Evolutionary conservation across 2,888 invertebrate species (phyloP).

Genomic region (Abrostola tripartita): DNA sequence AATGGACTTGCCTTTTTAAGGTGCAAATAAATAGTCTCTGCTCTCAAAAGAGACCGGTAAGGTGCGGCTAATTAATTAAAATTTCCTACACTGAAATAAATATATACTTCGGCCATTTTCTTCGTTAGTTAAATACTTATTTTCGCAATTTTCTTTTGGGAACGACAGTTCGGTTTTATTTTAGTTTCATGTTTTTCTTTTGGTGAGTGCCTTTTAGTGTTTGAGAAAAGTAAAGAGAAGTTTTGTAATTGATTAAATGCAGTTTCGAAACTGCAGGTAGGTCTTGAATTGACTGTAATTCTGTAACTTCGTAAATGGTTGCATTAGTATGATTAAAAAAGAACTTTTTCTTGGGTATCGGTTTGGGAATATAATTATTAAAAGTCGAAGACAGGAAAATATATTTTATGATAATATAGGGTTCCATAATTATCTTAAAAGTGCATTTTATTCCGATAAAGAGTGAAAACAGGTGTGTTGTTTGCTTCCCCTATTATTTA

Average conservation of each 20-base stretch:
- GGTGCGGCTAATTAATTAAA: conserved; percentile 79
- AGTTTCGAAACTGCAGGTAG: too few species aligned
- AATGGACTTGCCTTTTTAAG: conserved; percentile 85
- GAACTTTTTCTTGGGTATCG: too few species aligned
- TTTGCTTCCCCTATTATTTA: too few species aligned
- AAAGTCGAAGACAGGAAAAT: too few species aligned
- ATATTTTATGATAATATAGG: too few species aligned
- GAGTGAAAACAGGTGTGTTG: too few species aligned
- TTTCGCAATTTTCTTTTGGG: conserved; percentile 17
- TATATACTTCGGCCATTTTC: conserved; percentile 9
- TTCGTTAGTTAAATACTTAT: conserved; percentile 31
- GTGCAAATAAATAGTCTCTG: conserved; percentile 78
- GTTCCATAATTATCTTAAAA: too few species aligned
- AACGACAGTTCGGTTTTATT: conserved; percentile 22
- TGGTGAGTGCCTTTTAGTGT: conserved; percentile 16
- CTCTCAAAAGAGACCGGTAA: conserved; percentile 65
- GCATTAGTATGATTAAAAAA: too few species aligned
- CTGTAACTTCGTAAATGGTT: too few species aligned
- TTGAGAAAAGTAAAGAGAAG: conserved; percentile 8
- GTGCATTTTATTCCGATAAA: too few species aligned
- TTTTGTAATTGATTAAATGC: neutral
- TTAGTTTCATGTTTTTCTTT: conserved; percentile 10
- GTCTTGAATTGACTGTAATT: too few species aligned
- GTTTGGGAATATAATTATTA: too few species aligned
- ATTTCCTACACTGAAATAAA: conserved; percentile 33